phyloP scores from a whole-genome alignment of 2,888 invertebrate species.

The Pandemis cinnamomeana region DNA sequence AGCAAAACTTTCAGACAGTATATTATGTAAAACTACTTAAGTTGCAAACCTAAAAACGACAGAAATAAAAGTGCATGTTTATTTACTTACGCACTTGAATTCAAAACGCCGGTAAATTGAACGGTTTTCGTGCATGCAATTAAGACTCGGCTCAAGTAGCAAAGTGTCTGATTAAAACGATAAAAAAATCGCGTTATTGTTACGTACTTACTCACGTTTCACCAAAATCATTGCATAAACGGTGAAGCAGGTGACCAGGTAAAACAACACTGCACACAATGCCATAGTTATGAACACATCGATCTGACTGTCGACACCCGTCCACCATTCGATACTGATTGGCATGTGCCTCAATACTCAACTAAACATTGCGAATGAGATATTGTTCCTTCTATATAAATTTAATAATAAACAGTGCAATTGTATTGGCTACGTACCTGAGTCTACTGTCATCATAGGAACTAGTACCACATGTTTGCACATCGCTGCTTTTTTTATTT shows the following conservation, averaged over 20 bases:
- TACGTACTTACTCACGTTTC: slow-evolving; percentile 31
- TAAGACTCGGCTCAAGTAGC: not conserved
- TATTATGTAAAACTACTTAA: no score
- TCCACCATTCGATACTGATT: slow-evolving; percentile 20
- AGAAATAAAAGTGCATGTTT: not conserved
- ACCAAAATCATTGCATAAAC: slow-evolving; percentile 27
- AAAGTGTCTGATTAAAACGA: not conserved
- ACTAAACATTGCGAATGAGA: slow-evolving; percentile 9
- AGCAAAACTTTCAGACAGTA: no score
- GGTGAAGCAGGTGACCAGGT: slow-evolving; percentile 31
- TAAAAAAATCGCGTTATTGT: not conserved
- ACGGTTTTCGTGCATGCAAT: not conserved
- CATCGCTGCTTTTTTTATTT: slow-evolving; percentile 52
- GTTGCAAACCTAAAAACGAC: not conserved
- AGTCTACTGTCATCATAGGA: slow-evolving; percentile 64
- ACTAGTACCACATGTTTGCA: slow-evolving; percentile 71
- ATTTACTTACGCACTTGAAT: not conserved
- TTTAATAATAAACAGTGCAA: slow-evolving; percentile 34
- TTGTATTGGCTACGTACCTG: slow-evolving; percentile 57
- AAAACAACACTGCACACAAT: slow-evolving; percentile 36
- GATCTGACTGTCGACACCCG: slow-evolving; percentile 12
- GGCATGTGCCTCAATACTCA: not conserved
- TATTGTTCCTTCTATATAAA: slow-evolving; percentile 26
- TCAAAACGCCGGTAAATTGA: not conserved
- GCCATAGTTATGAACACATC: slow-evolving; percentile 41